Evolutionary conservation across 2,113 vertebrate genomes (phyloP).

Genomic region (Vulpes vulpes): DNA sequence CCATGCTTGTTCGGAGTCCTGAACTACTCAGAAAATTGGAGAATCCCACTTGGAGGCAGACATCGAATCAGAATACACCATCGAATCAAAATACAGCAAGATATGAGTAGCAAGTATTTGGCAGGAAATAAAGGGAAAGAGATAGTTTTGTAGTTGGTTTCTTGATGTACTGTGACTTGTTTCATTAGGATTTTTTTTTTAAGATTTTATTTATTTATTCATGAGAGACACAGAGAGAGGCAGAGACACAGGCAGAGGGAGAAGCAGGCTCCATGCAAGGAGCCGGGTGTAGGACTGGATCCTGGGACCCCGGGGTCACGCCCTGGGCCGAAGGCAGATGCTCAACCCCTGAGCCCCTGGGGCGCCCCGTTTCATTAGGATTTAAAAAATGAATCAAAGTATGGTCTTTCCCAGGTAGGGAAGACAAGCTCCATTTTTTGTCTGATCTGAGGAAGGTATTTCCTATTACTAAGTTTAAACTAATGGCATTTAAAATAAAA

Average conservation of each 20-base stretch:
- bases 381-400: conserved; percentile 5
- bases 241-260: no score
- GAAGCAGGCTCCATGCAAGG: no score
- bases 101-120: neutral
- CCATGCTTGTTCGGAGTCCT: neutral
- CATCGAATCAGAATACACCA: neutral
- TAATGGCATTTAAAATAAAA: conserved; percentile 42
- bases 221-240: no score
- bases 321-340: no score
- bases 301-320: no score
- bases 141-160: neutral
- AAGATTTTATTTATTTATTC: no score
- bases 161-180: neutral
- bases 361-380: neutral
- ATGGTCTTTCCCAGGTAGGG: neutral
- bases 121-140: neutral
- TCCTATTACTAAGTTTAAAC: neutral
- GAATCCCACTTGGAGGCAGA: neutral
- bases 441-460: neutral
- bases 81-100: neutral
- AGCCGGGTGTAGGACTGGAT: no score
- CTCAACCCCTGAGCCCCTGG: no score
- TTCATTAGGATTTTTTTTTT: neutral
- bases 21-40: neutral
- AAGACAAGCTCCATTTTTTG: neutral